Percentiles rank a stretch among this genome's conserved stretches.
Conservation (phyloP, 2,113 vertebrate species). For the Gopherus flavomarginatus region DNA sequence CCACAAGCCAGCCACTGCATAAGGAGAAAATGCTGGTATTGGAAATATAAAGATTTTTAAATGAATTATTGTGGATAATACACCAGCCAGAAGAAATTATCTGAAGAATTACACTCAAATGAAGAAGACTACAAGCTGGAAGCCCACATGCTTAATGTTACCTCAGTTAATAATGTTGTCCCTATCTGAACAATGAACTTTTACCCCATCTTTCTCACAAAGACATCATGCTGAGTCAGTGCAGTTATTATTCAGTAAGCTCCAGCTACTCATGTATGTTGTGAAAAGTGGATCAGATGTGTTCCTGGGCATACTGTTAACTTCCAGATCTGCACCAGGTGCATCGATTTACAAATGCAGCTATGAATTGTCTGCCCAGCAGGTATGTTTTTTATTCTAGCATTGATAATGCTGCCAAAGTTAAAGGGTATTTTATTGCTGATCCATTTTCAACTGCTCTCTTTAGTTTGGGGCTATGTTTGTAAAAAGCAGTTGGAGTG, state of each 20-base stretch:
- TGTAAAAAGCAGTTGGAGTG: background rate
- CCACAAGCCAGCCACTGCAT: background rate
- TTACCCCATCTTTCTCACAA: background rate
- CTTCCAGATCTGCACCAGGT: background rate
- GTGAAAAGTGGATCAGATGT: fast-evolving
- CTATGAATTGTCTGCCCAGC: background rate
- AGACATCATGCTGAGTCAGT: background rate
- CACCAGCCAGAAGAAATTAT: background rate
- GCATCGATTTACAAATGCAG: background rate
- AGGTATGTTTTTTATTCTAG: background rate
- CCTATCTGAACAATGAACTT: background rate
- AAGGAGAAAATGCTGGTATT: background rate
- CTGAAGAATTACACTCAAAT: background rate
- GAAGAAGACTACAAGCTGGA: background rate
- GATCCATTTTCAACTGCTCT: background rate
- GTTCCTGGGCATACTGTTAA: background rate
- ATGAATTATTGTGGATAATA: background rate
- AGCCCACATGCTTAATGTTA: background rate
- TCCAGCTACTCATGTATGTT: background rate
- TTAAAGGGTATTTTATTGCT: background rate
- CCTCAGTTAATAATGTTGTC: background rate
- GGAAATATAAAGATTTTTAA: background rate
- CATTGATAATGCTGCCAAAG: background rate
- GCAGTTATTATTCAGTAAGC: background rate
- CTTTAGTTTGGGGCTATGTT: background rate